These are phyloP conservation scores for Ascidia mentula DNA, from an alignment of 23 tunicate species.

Conservation along the genomic window DNA sequence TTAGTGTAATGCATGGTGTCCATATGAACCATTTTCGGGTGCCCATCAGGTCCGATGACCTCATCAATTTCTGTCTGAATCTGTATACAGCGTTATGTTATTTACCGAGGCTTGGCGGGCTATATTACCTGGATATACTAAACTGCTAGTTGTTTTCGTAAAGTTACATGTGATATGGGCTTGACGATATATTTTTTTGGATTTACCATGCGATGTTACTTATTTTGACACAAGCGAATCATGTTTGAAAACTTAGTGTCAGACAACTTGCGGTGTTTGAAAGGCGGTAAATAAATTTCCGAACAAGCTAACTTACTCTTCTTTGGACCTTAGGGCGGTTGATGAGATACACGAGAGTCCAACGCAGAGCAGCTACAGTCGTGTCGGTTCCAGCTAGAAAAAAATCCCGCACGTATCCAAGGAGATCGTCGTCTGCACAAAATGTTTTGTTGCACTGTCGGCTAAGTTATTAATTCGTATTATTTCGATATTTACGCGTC, in stretches of 20 bases:
- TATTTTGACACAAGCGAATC: too few relatives aligned
- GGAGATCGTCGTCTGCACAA: slow-evolving; percentile 38
- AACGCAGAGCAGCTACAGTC: slow-evolving; percentile 27
- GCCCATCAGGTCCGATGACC: slow-evolving; percentile 46
- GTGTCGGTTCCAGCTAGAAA: slow-evolving; percentile 66
- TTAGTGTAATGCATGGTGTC: slow-evolving; percentile 50
- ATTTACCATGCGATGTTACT: too few relatives aligned
- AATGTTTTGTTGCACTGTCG: background rate
- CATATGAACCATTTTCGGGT: slow-evolving; percentile 39
- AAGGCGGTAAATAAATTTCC: too few relatives aligned
- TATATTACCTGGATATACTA: too few relatives aligned
- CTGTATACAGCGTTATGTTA: background rate
- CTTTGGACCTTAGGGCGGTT: slow-evolving; percentile 45
- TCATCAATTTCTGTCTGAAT: slow-evolving; percentile 56
- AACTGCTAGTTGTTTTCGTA: too few relatives aligned
- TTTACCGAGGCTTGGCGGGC: background rate
- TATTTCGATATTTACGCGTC: too few relatives aligned
- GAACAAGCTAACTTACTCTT: too few relatives aligned
- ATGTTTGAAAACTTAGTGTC: too few relatives aligned
- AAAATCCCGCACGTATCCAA: slow-evolving; percentile 36
- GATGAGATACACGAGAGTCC: slow-evolving; percentile 38
- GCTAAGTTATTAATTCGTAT: background rate
- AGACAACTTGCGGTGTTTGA: too few relatives aligned
- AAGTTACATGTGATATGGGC: too few relatives aligned
- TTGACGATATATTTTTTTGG: too few relatives aligned